Evolutionary conservation across 1,140 invertebrate species (phyloP).

Genomic region (Drosophila takahashii): DNA sequence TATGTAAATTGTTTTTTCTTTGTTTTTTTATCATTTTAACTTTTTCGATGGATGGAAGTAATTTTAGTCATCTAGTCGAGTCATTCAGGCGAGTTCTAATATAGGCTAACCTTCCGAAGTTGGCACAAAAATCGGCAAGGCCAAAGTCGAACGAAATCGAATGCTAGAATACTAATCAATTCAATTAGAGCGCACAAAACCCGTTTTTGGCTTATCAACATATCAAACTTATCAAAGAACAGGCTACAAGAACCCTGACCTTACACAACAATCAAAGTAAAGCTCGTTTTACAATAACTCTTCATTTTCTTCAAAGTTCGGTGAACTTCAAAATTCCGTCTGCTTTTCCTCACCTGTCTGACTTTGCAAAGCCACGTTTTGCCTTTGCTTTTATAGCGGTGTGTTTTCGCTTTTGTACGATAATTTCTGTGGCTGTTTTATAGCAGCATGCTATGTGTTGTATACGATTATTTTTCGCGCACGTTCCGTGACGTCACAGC

Average conservation of each 20-base stretch:
- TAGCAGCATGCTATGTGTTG: slow-evolving; percentile 25
- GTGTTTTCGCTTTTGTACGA: slow-evolving; percentile 6
- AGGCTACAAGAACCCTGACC: slow-evolving; percentile 30
- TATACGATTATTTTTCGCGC: slow-evolving; percentile 40
- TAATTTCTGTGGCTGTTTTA: slow-evolving; percentile 29
- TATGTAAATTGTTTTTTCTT: no score
- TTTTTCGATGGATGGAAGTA: no score
- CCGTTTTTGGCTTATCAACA: slow-evolving; percentile 24
- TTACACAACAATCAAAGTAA: slow-evolving; percentile 23
- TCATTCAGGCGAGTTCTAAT: neutral
- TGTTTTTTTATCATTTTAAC: no score
- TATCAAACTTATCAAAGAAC: slow-evolving; percentile 8
- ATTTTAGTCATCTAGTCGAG: no score
- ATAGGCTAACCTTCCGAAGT: slow-evolving; percentile 6
- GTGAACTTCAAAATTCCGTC: neutral
- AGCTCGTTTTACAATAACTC: neutral
- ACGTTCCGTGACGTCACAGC: slow-evolving; percentile 51
- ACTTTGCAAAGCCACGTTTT: slow-evolving; percentile 32
- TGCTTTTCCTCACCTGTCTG: slow-evolving; percentile 3
- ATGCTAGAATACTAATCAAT: slow-evolving; percentile 13
- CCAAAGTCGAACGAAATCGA: neutral
- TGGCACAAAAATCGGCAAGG: slow-evolving; percentile 7
- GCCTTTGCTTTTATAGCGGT: slow-evolving; percentile 31
- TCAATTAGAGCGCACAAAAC: slow-evolving; percentile 26
- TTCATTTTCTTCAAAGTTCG: slow-evolving; percentile 4